These are phyloP conservation scores for Sesia apiformis DNA, from an alignment of 2,888 invertebrate genomes.

Conservation along the genomic window DNA sequence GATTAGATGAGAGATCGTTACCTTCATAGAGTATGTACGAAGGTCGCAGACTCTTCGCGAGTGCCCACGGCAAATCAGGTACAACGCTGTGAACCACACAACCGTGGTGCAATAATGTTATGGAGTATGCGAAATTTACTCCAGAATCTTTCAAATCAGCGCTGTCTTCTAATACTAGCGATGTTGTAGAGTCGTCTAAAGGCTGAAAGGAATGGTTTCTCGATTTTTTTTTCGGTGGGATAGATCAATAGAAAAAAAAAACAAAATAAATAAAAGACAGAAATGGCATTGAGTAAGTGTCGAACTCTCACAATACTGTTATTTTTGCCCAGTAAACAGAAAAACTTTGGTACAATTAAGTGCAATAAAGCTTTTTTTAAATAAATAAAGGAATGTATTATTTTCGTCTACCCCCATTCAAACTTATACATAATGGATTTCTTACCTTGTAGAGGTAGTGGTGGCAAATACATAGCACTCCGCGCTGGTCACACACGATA, in stretches of 20 bases:
- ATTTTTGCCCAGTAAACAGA: too few species aligned
- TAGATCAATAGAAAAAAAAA: too few species aligned
- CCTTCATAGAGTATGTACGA: constrained; percentile 83
- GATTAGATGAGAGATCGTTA: constrained; percentile 20
- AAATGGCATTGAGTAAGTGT: too few species aligned
- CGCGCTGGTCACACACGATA: constrained; percentile 82
- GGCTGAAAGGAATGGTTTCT: constrained; percentile 43
- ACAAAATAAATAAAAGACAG: too few species aligned
- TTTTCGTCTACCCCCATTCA: background rate
- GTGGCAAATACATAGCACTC: constrained; percentile 82
- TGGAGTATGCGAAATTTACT: constrained; percentile 90
- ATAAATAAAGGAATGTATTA: too few species aligned
- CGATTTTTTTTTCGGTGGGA: too few species aligned
- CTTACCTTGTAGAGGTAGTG: constrained; percentile 86
- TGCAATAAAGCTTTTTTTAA: too few species aligned
- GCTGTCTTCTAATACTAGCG: constrained; percentile 63
- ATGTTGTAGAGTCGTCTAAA: constrained; percentile 73
- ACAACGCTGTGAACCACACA: constrained; percentile 88
- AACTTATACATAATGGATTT: background rate
- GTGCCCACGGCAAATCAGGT: constrained; percentile 85
- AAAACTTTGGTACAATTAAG: too few species aligned
- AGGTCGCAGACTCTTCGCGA: constrained; percentile 84
- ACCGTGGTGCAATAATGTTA: constrained; percentile 87
- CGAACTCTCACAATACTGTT: too few species aligned
- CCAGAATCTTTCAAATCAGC: constrained; percentile 75